A percentile compares a stretch with the other conserved stretches of the same genome.
Evolutionary conservation across 2,113 vertebrate genomes (phyloP).

Genomic region (Illadopsis cleaveri): DNA sequence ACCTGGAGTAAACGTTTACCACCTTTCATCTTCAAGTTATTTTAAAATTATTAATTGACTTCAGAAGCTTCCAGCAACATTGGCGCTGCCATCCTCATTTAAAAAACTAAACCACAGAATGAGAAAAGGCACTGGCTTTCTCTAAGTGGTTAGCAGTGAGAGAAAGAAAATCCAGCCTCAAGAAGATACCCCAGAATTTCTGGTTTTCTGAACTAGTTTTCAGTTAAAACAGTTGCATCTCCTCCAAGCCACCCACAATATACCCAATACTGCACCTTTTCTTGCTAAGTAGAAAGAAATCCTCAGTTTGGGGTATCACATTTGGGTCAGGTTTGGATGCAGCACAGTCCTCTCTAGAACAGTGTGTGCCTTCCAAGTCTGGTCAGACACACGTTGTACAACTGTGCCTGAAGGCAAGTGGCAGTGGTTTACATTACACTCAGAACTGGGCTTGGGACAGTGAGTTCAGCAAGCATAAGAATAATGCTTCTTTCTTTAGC

Average conservation of each 20-base stretch:
- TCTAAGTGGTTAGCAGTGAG: neutral
- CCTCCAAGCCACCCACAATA: neutral
- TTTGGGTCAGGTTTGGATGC: slow-evolving; percentile 5
- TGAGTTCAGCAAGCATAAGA: neutral
- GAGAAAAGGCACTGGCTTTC: neutral
- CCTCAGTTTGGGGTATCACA: neutral
- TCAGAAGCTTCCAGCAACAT: neutral
- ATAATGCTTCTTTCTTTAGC: slow-evolving; percentile 15
- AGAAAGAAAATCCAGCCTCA: neutral
- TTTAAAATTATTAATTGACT: neutral
- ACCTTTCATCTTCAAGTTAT: neutral
- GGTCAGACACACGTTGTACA: slow-evolving; percentile 6
- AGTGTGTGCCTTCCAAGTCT: slow-evolving; percentile 52
- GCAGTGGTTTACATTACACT: slow-evolving; percentile 6
- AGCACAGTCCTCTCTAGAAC: slow-evolving; percentile 23
- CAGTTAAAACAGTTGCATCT: neutral
- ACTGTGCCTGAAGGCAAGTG: slow-evolving; percentile 15
- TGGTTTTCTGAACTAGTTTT: neutral
- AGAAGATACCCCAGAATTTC: neutral
- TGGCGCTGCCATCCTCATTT: neutral
- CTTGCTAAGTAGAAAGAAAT: slow-evolving; percentile 36
- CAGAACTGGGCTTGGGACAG: slow-evolving; percentile 15
- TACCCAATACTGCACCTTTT: slow-evolving; percentile 30
- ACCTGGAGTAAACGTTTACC: neutral
- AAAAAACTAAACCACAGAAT: neutral